Base-by-base conservation (phyloP, 2,888 invertebrate genomes). In the Drosophila subquinaria region DNA sequence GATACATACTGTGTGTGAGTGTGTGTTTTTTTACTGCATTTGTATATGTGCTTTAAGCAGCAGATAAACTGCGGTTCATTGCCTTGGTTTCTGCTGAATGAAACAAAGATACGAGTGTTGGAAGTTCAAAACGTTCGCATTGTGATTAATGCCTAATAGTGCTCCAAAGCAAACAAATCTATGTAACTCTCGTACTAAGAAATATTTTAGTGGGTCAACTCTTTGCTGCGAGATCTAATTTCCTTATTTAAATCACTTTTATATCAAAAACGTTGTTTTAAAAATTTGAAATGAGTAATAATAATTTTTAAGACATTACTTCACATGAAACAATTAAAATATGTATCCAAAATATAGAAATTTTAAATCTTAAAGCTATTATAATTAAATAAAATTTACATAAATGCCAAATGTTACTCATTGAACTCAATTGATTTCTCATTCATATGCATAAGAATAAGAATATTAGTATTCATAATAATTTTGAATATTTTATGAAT, bases 11-110 rank as follows among this genome's bases (percentile, higher is more conserved):
- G 42, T 43, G 45, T 35, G 35, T 69, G 64, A 36, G 33, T 50
- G 45, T 35, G 35, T 69, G 64, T 40, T 27, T 50, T 53, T 67
- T 61, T 61, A 57, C 45, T 61, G 45, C 53, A 27, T 48, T 43
- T 51, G 43, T 64, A 45, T 45, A 13, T 35, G 42, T 43, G 56
- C 10, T 60, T 47, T 55, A 30, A 30, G 55, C 56, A 15, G 45
- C 43, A 68, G 77, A 88, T 81, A 85, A 82, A 76, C 55, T 74
- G 53, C 52, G 80, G 73, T 80, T 86, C 83, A 79, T 79, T 86
- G 81, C 73, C 79, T 83, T 68, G 50, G 38, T 27, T 36, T 23
- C 56, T 30, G 52, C 38, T 47, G 36, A 36, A 63, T 69, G n/a
- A 50, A 55, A 60, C 53, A 42, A 55, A 60, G 57, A 42, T 64